phyloP scores from a whole-genome alignment of 1,140 invertebrate genomes.

The Schlechtendalia chinensis region DNA sequence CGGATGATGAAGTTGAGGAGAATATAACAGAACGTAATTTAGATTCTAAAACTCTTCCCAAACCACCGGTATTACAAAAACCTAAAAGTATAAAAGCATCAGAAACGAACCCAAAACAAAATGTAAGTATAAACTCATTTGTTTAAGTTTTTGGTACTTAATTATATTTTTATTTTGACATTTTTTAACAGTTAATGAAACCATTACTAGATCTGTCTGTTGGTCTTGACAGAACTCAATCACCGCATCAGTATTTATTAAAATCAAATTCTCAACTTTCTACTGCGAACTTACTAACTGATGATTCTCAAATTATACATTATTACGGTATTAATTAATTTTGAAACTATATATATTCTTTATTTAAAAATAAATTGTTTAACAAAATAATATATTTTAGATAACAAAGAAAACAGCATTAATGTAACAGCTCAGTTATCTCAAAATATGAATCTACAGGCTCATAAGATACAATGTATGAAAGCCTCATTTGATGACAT shows the following conservation, averaged over 20 bases:
- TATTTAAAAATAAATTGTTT: background rate
- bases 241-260: slow-evolving; percentile 31
- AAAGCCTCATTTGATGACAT: slow-evolving; percentile 75
- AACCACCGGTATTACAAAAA: slow-evolving; percentile 51
- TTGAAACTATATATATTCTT: background rate
- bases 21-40: slow-evolving; percentile 54
- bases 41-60: slow-evolving; percentile 56
- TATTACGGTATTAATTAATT: slow-evolving; percentile 35
- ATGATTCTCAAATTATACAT: slow-evolving; percentile 20
- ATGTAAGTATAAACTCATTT: background rate
- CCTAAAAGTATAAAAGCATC: slow-evolving; percentile 11
- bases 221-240: slow-evolving; percentile 44
- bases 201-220: slow-evolving; percentile 36
- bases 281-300: background rate
- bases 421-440: slow-evolving; percentile 64
- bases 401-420: slow-evolving; percentile 47
- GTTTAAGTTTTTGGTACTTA: background rate
- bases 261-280: slow-evolving; percentile 21
- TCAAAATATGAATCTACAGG: slow-evolving; percentile 61
- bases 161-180: background rate
- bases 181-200: slow-evolving; percentile 9
- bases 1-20: slow-evolving; percentile 73
- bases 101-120: slow-evolving; percentile 33
- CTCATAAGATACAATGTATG: slow-evolving; percentile 76
- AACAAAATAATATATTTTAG: background rate